A percentile compares a stretch with the other conserved stretches of the same genome.
phyloP scores from a whole-genome alignment of 2,888 invertebrate species.

The Habroteleia sp. region DNA sequence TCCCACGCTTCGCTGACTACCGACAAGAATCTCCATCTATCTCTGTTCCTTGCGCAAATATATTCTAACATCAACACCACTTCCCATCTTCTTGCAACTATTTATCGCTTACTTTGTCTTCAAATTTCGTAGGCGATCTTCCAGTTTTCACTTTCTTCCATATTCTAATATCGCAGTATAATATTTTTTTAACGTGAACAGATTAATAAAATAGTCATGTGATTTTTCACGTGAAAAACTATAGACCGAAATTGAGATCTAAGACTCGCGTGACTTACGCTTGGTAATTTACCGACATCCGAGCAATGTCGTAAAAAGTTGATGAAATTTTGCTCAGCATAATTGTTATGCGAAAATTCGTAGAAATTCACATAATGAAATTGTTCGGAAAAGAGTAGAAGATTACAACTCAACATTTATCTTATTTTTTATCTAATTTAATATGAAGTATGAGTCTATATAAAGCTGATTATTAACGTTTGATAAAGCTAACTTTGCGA shows the following conservation, averaged over 20 bases:
- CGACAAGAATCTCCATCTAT: constrained; percentile 55
- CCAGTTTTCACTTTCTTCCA: constrained; percentile 27
- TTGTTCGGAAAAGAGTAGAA: constrained; percentile 4
- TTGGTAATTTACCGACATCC: constrained; percentile 28
- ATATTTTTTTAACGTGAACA: not conserved
- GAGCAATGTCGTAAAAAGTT: constrained; percentile 50
- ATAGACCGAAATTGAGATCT: constrained; percentile 22
- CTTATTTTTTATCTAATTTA: no score
- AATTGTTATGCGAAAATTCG: constrained; percentile 43
- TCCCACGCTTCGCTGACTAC: constrained; percentile 67
- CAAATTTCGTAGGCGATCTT: constrained; percentile 1
- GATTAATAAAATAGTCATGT: constrained; percentile 24
- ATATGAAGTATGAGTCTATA: no score
- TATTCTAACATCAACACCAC: constrained; percentile 33
- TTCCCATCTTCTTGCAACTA: constrained; percentile 35
- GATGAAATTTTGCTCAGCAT: constrained; percentile 42
- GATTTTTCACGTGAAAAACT: constrained; percentile 38
- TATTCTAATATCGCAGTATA: constrained; percentile 21
- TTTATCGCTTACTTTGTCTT: constrained; percentile 46
- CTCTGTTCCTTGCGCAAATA: constrained; percentile 57
- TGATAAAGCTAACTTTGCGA: no score
- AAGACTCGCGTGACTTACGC: constrained; percentile 38
- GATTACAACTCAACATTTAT: no score
- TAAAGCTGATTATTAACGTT: no score
- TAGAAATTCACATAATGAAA: constrained; percentile 30